A percentile compares a stretch with the other conserved stretches of the same genome.
Evolutionary conservation across 2,113 vertebrate species (phyloP).

Genomic region (Scophthalmus maximus): DNA sequence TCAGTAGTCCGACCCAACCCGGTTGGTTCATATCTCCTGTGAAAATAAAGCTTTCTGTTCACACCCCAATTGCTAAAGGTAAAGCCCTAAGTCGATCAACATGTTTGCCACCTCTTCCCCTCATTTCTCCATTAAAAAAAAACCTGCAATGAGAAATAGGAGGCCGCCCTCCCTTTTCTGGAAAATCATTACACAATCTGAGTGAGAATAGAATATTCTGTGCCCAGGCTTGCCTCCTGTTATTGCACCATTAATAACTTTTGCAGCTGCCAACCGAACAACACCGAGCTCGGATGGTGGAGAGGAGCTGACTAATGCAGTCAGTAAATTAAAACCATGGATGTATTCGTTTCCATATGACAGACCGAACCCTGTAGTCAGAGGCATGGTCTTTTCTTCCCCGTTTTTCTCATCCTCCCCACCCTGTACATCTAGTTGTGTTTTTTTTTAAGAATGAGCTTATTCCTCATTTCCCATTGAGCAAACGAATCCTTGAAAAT

Average conservation of each 20-base stretch:
- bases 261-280: constrained; percentile 74
- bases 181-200: constrained; percentile 83
- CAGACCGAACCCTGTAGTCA: constrained; percentile 63
- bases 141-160: constrained; percentile 81
- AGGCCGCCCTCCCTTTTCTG: constrained; percentile 80
- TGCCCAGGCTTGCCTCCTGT: constrained; percentile 80
- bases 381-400: constrained; percentile 27
- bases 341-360: constrained; percentile 67
- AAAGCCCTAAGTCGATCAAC: constrained; percentile 78
- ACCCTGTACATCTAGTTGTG: constrained; percentile 41
- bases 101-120: constrained; percentile 47
- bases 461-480: constrained; percentile 37
- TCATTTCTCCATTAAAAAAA: constrained; percentile 50
- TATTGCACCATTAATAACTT: constrained; percentile 84
- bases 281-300: constrained; percentile 60
- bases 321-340: constrained; percentile 75
- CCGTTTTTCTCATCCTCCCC: constrained; percentile 33
- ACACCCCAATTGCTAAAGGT: constrained; percentile 80
- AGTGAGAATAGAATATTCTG: constrained; percentile 79
- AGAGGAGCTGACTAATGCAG: constrained; percentile 70
- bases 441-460: constrained; percentile 35
- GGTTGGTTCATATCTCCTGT: not conserved
- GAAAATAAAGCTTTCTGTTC: constrained; percentile 42
- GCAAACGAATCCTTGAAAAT: constrained; percentile 39
- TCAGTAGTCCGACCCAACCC: not conserved